Evolutionary conservation across 37 sponge, comb jelly and placozoan species (phyloP).

Genomic region (Beroe ovata): DNA sequence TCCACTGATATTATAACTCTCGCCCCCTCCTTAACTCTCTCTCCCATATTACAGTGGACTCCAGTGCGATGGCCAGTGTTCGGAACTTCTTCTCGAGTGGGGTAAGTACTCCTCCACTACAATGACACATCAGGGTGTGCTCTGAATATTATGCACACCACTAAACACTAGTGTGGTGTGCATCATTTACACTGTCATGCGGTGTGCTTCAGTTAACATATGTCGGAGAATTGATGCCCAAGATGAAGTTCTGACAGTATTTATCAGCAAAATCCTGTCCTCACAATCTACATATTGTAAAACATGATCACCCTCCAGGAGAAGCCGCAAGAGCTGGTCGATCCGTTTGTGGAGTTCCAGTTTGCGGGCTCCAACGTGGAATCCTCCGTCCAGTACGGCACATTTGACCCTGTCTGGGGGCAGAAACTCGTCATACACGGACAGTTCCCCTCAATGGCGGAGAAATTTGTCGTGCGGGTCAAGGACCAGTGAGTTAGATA

Average conservation of each 20-base stretch:
- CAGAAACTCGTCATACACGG: constrained; percentile 55
- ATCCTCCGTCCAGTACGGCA: constrained; percentile 17
- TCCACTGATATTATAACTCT: no score
- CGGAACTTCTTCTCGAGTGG: constrained; percentile 46
- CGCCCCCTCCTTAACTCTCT: no score
- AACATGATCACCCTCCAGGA: no score
- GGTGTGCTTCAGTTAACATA: no score
- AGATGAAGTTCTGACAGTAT: no score
- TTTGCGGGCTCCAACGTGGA: constrained; percentile 27
- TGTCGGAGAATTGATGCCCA: no score
- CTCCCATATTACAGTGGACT: constrained; percentile 67
- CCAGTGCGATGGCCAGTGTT: background rate
- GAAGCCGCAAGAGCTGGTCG: constrained; percentile 54
- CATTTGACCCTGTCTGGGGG: constrained; percentile 39
- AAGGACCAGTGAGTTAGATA: constrained; percentile 41
- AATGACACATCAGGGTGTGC: no score
- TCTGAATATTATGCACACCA: no score
- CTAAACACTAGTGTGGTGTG: no score
- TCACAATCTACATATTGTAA: no score
- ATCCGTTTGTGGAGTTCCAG: constrained; percentile 31
- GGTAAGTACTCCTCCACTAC: constrained; percentile 41
- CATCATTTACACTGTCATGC: no score
- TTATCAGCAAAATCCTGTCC: no score
- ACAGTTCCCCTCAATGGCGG: constrained; percentile 60
- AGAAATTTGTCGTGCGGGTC: constrained; percentile 55